Base-by-base conservation (phyloP, 2,113 vertebrate genomes). In the Petromus typicus region DNA sequence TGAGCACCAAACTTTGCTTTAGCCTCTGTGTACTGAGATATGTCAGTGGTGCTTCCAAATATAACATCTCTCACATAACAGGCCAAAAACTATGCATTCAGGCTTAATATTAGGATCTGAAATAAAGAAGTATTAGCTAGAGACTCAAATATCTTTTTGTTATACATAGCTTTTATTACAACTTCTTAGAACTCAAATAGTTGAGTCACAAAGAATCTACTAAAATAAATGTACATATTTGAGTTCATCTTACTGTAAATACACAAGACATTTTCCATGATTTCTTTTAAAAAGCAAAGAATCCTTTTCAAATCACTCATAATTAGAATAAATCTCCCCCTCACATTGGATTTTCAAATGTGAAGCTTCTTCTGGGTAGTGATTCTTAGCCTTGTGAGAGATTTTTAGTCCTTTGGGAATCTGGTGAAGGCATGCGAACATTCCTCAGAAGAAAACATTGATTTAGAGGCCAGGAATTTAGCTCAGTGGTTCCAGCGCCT, bases 281-380 rank as follows among this genome's bases (percentile, higher is more conserved):
- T 87, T 92, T 22, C 22, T 91, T 93, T 91, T 61, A n/a, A 85
- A 71, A 94, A 91, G 63, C 57, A 63, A 88, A 95, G 34, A 95
- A 56, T 59, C 7, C n/a, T 84, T 80, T 96, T 51, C 63, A 90
- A 84, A 73, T 84, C 54, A 92, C 64, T 94, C 92, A 84, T 71
- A 87, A 95, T 81, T 51, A 34, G 13, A 97, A 89, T 82, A 97
- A 90, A 86, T 56, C 51, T 45, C 37, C 90, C 86, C 30, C 95
- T 93, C 94, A 88, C 64, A 88, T 40, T 89, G 63, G 59, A 73
- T 97, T 92, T 95, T 80, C 56, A 79, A 95, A 43, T 45, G n/a
- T 75, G 22, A 93, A 13, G 0, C 34, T 96, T 93, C 51, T 48
- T 93, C 16, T 10, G 84, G 71, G 43, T 10, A 94, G 59, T 48